These are phyloP conservation scores for Dunckerocampus dactyliophorus DNA, from an alignment of 2,113 vertebrate species.

Conservation along the genomic window DNA sequence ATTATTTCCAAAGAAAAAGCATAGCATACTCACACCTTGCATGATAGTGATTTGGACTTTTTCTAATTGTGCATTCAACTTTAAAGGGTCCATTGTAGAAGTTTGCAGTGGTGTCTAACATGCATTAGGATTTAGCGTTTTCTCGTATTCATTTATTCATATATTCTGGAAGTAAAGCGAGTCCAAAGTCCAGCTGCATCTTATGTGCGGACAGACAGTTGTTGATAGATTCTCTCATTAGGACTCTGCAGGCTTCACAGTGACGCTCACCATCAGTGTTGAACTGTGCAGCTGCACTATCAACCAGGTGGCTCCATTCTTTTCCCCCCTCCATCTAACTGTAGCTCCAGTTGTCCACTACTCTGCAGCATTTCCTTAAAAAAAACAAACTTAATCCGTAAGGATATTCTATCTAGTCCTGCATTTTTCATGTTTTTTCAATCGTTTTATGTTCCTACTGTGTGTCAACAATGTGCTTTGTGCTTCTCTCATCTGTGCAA, in stretches of 20 bases:
- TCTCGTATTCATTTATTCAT: background rate
- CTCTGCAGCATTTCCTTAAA: no score
- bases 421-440: no score
- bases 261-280: constrained; percentile 32
- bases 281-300: constrained; percentile 49
- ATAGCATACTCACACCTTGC: no score
- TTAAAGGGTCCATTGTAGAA: no score
- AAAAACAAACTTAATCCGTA: no score
- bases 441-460: no score
- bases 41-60: no score
- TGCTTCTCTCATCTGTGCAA: constrained; percentile 39
- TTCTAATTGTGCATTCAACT: no score
- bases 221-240: constrained; percentile 64
- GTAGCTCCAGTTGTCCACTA: background rate
- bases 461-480: background rate
- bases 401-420: no score
- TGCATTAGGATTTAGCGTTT: no score
- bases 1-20: no score
- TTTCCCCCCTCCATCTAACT: constrained; percentile 26
- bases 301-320: constrained; percentile 34
- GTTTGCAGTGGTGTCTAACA: no score
- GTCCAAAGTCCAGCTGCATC: constrained; percentile 49
- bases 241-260: constrained; percentile 37
- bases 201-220: constrained; percentile 11
- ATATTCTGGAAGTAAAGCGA: background rate